phyloP scores from a whole-genome alignment of 2,797 vertebrate genomes.

The Oryzias dopingdopingensis region DNA sequence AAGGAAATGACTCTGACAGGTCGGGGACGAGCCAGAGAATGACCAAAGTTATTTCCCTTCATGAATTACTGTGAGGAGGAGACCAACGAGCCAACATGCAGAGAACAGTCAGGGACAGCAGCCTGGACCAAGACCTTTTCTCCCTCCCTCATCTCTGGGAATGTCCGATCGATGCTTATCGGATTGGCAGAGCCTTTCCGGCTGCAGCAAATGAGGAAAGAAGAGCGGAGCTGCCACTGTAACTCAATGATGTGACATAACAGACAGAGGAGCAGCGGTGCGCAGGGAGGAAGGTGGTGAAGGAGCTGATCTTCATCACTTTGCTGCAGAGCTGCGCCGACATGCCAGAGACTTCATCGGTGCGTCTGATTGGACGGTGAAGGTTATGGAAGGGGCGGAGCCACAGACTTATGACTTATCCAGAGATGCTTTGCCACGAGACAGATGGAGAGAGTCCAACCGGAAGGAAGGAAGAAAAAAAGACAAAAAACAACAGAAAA shows the following conservation, averaged over 20 bases:
- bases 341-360: constrained; percentile 5
- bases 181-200: constrained; percentile 26
- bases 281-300: background rate
- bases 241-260: constrained; percentile 36
- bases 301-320: background rate
- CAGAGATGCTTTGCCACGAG: constrained; percentile 12
- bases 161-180: constrained; percentile 51
- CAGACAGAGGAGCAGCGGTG: constrained; percentile 9
- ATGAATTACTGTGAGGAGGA: constrained; percentile 1
- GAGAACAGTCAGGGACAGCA: background rate
- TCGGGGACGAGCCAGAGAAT: constrained; percentile 1
- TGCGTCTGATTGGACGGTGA: constrained; percentile 13
- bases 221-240: constrained; percentile 39
- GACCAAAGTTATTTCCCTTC: constrained; percentile 11
- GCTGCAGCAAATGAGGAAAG: constrained; percentile 16
- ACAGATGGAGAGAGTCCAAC: constrained; percentile 16
- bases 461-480: background rate
- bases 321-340: background rate
- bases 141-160: constrained; percentile 30
- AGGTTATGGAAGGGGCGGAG: constrained; percentile 17
- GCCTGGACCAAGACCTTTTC: constrained; percentile 20
- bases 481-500: background rate
- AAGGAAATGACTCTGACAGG: background rate
- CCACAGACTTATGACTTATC: constrained; percentile 29
- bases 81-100: constrained; percentile 1